Conservation (phyloP, 35 echinoderm and acorn worm genomes). For the Anneissia japonica region DNA sequence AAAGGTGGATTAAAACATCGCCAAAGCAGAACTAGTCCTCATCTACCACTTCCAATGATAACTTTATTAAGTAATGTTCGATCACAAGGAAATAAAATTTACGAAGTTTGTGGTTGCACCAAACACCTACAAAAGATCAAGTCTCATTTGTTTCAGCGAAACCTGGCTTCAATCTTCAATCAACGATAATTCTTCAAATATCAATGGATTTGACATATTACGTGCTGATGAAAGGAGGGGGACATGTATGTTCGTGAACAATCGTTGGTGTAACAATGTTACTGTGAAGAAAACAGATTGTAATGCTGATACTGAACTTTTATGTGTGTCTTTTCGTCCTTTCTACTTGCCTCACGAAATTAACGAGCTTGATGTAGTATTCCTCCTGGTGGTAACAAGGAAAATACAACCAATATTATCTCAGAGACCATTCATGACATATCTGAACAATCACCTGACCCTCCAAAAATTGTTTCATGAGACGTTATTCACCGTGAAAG, state of each 20-base stretch:
- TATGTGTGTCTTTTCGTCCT: conserved; percentile 29
- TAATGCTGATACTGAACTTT: conserved; percentile 12
- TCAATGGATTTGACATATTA: background rate
- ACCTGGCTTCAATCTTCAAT: conserved; percentile 9
- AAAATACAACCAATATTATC: too few species aligned
- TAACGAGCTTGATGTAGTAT: conserved; percentile 8
- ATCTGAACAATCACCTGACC: too few species aligned
- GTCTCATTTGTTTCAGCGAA: conserved; percentile 9
- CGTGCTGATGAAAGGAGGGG: background rate
- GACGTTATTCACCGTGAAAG: too few species aligned
- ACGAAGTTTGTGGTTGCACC: conserved; percentile 5
- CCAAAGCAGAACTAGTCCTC: too few species aligned
- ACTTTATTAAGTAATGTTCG: conserved; percentile 6
- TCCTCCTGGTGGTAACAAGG: too few species aligned
- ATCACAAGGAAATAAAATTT: conserved; percentile 7
- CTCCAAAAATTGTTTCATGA: too few species aligned
- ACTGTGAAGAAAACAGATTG: background rate
- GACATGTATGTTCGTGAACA: background rate
- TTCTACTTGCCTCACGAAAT: conserved; percentile 27
- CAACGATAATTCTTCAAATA: background rate
- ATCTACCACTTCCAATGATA: background rate
- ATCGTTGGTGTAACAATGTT: conserved; percentile 12
- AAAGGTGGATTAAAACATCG: too few species aligned
- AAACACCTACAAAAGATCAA: conserved; percentile 3
- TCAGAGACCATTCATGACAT: too few species aligned